Base-by-base conservation (phyloP, 2,888 invertebrate species). In the Mimachlamys varia region DNA sequence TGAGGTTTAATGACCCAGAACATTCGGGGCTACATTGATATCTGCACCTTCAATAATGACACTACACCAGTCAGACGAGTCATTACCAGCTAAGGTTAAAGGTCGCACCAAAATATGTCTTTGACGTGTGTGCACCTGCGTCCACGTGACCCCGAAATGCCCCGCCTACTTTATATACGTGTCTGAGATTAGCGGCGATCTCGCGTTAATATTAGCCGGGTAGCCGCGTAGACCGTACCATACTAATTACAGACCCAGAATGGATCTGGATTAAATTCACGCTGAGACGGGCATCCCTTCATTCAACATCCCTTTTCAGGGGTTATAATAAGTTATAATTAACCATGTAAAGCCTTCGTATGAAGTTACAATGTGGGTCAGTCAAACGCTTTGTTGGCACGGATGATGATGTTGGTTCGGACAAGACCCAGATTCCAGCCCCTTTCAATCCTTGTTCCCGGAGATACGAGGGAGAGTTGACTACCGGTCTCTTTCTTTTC, bases 31-130 rank as follows among this genome's bases (percentile, higher is more conserved):
- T 76, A 76, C 76, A 76, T 76, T 76, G 33, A 76, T 76, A 76
- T 76, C 76, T 76, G 76, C 76, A 76, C 76, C 76, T 76, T 76
- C 27, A 76, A 76, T 76, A 76, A 76, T 76, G 76, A 27, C 76
- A 76, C 27, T 76, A 76, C 76, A 76, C 33, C 27, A 33, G 13
- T 76, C 76, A 76, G 76, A 33, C 76, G 76, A 76, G 76, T 76
- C 76, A 76, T 76, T 76, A 76, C 76, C 33, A 76, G 76, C 76
- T 27, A 76, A 76, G 76, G 76, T 33, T 76, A 76, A 76, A 76
- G 76, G 76, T 76, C 76, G 76, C 76, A 76, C 76, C 76, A 76
- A 76, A 76, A 76, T 76, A 76, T 76, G 76, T 76, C 76, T 76
- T 76, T 76, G 76, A 76, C 76, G 76, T 76, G 76, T 76, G 76